These are phyloP conservation scores for Vulpes vulpes DNA, from an alignment of 2,113 vertebrate genomes.

Conservation along the genomic window DNA sequence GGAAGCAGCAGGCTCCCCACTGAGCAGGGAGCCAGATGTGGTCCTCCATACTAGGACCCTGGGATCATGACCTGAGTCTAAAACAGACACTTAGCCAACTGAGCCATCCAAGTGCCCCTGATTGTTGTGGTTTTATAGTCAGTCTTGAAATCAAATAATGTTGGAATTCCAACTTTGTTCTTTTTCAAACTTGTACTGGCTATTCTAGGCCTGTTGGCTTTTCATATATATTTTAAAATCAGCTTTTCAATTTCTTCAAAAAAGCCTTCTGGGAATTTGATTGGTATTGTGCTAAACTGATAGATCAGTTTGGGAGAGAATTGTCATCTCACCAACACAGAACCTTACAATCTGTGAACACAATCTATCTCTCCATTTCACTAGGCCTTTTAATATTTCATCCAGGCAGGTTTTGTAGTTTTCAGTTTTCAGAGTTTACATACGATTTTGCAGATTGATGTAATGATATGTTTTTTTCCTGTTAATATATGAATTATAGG, in stretches of 20 bases:
- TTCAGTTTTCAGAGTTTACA: background rate
- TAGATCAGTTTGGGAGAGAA: background rate
- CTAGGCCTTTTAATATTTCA: background rate
- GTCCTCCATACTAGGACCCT: background rate
- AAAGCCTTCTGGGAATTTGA: background rate
- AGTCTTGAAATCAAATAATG: background rate
- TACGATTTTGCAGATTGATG: background rate
- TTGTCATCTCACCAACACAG: background rate
- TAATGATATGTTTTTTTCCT: background rate
- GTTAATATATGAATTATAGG: background rate
- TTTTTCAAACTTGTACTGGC: background rate
- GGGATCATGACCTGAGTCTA: background rate
- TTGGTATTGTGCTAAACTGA: background rate
- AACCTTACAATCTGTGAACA: background rate
- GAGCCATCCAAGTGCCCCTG: background rate
- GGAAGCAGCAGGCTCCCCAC: background rate
- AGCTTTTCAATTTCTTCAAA: background rate
- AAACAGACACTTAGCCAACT: background rate
- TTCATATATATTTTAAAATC: background rate
- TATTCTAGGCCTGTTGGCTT: background rate
- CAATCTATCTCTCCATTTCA: background rate
- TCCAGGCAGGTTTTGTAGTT: background rate
- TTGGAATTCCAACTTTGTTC: background rate
- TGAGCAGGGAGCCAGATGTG: background rate
- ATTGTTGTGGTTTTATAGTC: background rate